Evolutionary conservation across 2,888 invertebrate species (phyloP), one percentile per base, ranked within the genome.

Genomic region (Dasypogon diadema): DNA sequence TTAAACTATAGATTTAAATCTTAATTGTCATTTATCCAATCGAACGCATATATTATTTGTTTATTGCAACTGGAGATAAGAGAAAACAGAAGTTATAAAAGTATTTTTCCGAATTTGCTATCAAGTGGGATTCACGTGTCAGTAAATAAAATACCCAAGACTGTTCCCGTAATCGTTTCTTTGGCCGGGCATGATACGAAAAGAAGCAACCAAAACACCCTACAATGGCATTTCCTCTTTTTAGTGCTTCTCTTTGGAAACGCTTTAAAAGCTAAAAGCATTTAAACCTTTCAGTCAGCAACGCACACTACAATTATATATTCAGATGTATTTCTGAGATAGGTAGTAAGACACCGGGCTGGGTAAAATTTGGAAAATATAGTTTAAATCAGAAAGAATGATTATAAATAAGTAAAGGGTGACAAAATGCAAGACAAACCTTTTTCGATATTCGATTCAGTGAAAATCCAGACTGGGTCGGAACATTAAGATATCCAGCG

Each of bases 361-460:
- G 54, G 54, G 30, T 70, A 54, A 34, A 54, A 70, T 18, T 16
- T 37, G 8, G 37, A 37, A 63, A 14, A 34, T 2, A 14, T 14
- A 60, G 8, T 16, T 16, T 21, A 51, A 1, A 8, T 6, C 12
- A n/a, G n/a, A n/a, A n/a, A n/a, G n/a, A n/a, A n/a, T n/a, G 21
- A 21, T 16, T 18, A 18, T 18, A 22, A 60, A 34, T 54, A 48
- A 16, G 37, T 37, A 60, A 60, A 37, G 21, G 21, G 37, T 16
- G 48, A 48, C 46, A 48, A 68, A 68, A 16, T 48, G 46, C 46
- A 14, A 16, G 6, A 48, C 79, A 80, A 88, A 90, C 92, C 90
- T 91, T 91, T 87, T 92, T 90, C 81, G 93, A 92, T 86, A 93
- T 92, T 88, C 94, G 90, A 84, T 90, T 92, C 82, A 92, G 90